Evolutionary conservation across 2,797 vertebrate genomes (phyloP).

Genomic region (Gymnopithys bicolor): DNA sequence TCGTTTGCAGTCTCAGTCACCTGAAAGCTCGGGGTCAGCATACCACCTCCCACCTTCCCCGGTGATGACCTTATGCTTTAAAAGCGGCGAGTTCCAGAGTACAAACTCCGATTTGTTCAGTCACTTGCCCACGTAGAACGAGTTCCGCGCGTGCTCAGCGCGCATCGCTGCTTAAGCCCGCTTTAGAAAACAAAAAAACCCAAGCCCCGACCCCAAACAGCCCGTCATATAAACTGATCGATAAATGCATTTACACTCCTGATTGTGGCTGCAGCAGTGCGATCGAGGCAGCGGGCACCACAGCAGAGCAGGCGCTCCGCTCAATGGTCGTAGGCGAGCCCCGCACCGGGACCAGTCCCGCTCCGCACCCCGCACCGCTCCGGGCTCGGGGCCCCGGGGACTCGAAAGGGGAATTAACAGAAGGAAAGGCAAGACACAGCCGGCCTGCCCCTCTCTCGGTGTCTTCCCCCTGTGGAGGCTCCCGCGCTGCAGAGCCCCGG

Average conservation of each 20-base stretch:
- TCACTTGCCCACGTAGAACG: not conserved
- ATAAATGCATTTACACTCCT: not conserved
- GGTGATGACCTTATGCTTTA: not conserved
- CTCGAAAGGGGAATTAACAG: rapidly evolving
- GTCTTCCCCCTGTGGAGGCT: too few relatives aligned
- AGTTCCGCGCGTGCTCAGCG: not conserved
- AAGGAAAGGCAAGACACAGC: too few relatives aligned
- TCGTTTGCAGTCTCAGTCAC: not conserved
- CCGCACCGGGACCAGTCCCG: rapidly evolving
- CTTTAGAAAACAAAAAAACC: not conserved
- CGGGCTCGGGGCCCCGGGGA: not conserved
- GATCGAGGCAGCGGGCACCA: rapidly evolving
- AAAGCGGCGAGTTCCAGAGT: not conserved
- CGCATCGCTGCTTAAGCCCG: not conserved
- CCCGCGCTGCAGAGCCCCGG: not conserved
- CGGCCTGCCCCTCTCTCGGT: not conserved
- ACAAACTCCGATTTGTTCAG: not conserved
- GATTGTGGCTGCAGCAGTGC: rapidly evolving
- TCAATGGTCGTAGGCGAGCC: not conserved
- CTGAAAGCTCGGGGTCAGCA: not conserved
- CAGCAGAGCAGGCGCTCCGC: not conserved
- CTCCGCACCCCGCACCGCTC: not conserved
- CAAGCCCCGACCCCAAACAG: not conserved
- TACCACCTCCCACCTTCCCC: not conserved
- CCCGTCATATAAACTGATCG: rapidly evolving